phyloP scores from a whole-genome alignment of 2,797 vertebrate genomes.

The Tachyglossus aculeatus region DNA sequence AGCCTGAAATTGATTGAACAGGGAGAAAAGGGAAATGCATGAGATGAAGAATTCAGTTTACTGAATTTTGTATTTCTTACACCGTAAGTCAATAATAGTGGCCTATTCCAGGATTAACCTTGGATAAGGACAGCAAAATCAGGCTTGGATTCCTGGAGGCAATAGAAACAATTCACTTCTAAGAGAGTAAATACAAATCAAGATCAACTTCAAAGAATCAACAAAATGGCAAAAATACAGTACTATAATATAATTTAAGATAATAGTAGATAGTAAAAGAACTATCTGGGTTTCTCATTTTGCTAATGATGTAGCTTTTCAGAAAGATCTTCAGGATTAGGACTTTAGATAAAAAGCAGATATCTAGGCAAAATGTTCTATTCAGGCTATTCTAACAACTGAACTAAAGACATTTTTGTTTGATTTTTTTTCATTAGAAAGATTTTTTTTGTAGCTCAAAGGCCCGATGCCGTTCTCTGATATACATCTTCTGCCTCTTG shows the following conservation, averaged over 20 bases:
- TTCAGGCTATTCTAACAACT: conserved; percentile 1
- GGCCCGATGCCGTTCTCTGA: neutral
- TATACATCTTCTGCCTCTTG: neutral
- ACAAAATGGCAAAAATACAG: conserved; percentile 22
- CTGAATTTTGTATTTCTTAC: neutral
- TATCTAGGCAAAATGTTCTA: neutral
- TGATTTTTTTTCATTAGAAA: conserved; percentile 24
- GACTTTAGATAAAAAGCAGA: neutral
- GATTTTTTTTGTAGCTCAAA: neutral
- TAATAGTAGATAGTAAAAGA: neutral
- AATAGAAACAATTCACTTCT: conserved; percentile 16
- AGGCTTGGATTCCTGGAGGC: conserved; percentile 8
- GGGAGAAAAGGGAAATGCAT: neutral
- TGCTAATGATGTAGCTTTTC: conserved; percentile 5
- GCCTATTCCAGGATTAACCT: neutral
- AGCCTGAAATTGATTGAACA: conserved; percentile 11
- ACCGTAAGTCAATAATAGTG: conserved; percentile 4
- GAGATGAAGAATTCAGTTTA: neutral
- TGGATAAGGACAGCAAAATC: conserved; percentile 14
- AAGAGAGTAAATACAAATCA: conserved; percentile 44
- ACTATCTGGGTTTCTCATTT: neutral
- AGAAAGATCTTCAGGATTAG: conserved; percentile 1
- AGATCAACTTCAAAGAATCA: conserved; percentile 14
- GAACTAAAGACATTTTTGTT: neutral
- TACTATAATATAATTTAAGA: neutral